Conservation (phyloP, 2,888 invertebrate species). For the Papilio elwesi region DNA sequence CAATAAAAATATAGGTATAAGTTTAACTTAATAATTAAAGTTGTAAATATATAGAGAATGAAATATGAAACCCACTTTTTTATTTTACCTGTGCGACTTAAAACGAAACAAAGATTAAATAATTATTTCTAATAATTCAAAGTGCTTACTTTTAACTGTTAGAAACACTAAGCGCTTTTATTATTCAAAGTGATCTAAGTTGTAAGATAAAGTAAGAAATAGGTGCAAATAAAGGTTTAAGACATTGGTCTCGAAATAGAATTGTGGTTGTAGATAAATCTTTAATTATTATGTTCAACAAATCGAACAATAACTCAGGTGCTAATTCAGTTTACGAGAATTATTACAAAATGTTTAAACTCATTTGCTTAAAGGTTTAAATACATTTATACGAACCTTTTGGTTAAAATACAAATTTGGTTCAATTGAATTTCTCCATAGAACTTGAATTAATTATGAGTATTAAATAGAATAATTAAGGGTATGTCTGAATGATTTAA, state of each 20-base stretch:
- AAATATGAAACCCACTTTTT: background rate
- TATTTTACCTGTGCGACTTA: background rate
- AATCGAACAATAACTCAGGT: slow-evolving; percentile 50
- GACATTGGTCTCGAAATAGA: slow-evolving; percentile 17
- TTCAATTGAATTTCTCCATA: no score
- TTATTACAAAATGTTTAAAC: slow-evolving; percentile 43
- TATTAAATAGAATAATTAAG: no score
- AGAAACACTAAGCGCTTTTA: background rate
- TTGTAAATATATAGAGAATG: no score
- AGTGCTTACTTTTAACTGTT: background rate
- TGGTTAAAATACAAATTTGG: no score
- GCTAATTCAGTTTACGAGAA: slow-evolving; percentile 38
- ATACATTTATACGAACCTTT: slow-evolving; percentile 42
- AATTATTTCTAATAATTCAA: slow-evolving; percentile 21
- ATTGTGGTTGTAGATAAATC: slow-evolving; percentile 37
- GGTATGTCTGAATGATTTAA: no score
- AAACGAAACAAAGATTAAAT: background rate
- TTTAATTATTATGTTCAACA: slow-evolving; percentile 49
- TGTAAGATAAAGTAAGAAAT: background rate
- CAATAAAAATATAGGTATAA: no score
- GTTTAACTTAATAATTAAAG: no score
- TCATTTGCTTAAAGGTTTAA: slow-evolving; percentile 51
- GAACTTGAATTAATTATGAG: no score
- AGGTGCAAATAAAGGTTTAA: slow-evolving; percentile 20
- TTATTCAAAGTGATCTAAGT: slow-evolving; percentile 12